phyloP scores from a whole-genome alignment of 2,888 invertebrate genomes.

The Callyntrura guangdongensis region DNA sequence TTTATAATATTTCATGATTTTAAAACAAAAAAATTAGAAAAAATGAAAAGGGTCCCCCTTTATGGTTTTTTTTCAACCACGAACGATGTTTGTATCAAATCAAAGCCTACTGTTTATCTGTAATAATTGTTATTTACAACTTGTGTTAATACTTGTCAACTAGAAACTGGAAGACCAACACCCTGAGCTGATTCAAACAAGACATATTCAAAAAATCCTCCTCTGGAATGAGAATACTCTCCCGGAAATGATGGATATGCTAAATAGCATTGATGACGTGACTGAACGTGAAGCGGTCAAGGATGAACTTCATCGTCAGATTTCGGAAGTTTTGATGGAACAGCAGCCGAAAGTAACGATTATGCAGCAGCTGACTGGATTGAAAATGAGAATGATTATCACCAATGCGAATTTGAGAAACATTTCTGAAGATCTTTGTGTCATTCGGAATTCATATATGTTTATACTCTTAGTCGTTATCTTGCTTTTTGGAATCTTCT shows the following conservation, averaged over 20 bases:
- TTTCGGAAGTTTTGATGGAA: not conserved
- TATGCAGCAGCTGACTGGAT: not conserved
- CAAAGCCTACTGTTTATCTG: too few relatives aligned
- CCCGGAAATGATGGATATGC: not conserved
- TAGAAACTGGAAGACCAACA: slow-evolving; percentile 44
- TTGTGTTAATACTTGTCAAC: not conserved
- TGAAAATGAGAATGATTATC: not conserved
- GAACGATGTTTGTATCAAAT: too few relatives aligned
- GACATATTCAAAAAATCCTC: slow-evolving; percentile 7
- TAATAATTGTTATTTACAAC: not conserved
- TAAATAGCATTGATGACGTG: slow-evolving; percentile 16
- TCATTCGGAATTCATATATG: slow-evolving; percentile 1
- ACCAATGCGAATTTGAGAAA: not conserved
- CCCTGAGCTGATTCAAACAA: slow-evolving; percentile 43
- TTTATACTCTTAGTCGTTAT: too few relatives aligned
- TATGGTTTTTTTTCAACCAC: too few relatives aligned
- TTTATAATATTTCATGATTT: too few relatives aligned
- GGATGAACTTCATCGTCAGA: slow-evolving; percentile 11
- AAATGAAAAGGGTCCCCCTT: too few relatives aligned
- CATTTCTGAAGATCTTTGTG: not conserved
- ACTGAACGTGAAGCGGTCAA: slow-evolving; percentile 23
- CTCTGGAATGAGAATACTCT: slow-evolving; percentile 29
- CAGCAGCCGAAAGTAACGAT: not conserved
- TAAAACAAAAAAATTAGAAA: too few relatives aligned
- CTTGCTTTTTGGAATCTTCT: too few relatives aligned